These are phyloP conservation scores for Cydia fagiglandana DNA, from an alignment of 1,140 invertebrate species.

Conservation along the genomic window DNA sequence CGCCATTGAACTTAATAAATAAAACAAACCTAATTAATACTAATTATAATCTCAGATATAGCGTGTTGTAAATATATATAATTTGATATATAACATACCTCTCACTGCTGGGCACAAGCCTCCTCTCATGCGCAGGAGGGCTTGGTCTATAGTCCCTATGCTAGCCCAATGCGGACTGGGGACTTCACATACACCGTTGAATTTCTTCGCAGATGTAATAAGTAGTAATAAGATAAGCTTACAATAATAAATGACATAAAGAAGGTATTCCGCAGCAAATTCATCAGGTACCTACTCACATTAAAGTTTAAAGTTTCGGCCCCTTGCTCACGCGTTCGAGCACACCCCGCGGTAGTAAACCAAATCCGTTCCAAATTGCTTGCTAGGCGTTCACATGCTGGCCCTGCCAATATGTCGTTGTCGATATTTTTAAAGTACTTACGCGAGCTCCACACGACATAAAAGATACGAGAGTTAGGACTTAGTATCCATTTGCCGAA, in stretches of 20 bases:
- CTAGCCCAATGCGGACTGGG: too few relatives aligned
- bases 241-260: neutral
- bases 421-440: constrained; percentile 73
- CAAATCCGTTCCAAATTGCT: constrained; percentile 75
- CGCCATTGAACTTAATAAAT: too few relatives aligned
- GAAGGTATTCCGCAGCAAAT: neutral
- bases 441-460: constrained; percentile 58
- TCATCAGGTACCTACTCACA: neutral
- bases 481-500: constrained; percentile 78
- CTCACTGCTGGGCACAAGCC: too few relatives aligned
- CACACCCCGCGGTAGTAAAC: constrained; percentile 60
- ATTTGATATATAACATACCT: too few relatives aligned
- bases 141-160: too few relatives aligned
- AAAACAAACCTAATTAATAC: too few relatives aligned
- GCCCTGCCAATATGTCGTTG: constrained; percentile 49
- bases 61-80: too few relatives aligned
- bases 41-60: too few relatives aligned
- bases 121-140: too few relatives aligned
- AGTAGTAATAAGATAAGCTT: too few relatives aligned
- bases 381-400: constrained; percentile 53
- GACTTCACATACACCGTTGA: too few relatives aligned
- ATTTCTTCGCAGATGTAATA: too few relatives aligned
- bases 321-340: constrained; percentile 44
- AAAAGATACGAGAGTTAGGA: constrained; percentile 75
- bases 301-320: constrained; percentile 47